A percentile compares a stretch with the other conserved stretches of the same genome.
Evolutionary conservation across 2,888 invertebrate genomes (phyloP).

Genomic region (Amblyjoppa fuscipennis): DNA sequence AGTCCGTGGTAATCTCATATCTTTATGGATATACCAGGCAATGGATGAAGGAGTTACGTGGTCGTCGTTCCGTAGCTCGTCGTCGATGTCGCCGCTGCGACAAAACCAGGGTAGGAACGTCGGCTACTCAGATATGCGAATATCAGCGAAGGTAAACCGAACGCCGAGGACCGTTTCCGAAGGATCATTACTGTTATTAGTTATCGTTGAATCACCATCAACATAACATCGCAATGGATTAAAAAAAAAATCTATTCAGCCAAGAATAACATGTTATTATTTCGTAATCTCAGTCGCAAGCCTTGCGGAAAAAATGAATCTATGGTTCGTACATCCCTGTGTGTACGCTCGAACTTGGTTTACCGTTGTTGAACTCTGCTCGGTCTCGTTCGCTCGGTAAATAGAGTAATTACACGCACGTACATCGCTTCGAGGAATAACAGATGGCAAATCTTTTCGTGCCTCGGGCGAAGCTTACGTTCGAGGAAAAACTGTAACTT

Average conservation of each 20-base stretch:
- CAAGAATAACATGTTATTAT: constrained; percentile 36
- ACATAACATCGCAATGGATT: constrained; percentile 22
- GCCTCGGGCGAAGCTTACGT: not conserved
- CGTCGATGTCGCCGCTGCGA: constrained; percentile 25
- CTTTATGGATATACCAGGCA: constrained; percentile 15
- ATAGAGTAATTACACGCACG: not conserved
- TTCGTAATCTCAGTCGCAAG: constrained; percentile 17
- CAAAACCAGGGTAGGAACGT: not conserved
- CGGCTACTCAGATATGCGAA: not conserved
- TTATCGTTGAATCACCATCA: constrained; percentile 43
- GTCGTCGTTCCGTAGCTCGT: constrained; percentile 31
- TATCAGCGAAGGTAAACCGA: constrained; percentile 22
- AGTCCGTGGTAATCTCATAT: constrained; percentile 29
- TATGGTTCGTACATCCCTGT: not conserved
- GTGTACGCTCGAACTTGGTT: not conserved
- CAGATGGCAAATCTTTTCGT: not conserved
- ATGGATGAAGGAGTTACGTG: constrained; percentile 43
- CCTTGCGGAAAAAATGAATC: not conserved
- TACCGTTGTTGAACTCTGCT: not conserved
- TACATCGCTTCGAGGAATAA: not conserved
- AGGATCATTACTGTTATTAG: constrained; percentile 44
- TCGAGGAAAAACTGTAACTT: not conserved
- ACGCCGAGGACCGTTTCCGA: constrained; percentile 47
- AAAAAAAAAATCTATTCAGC: constrained; percentile 13
- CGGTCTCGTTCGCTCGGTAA: not conserved